These are phyloP conservation scores for Elmis aenea DNA, from an alignment of 2,888 invertebrate genomes.

Conservation along the genomic window DNA sequence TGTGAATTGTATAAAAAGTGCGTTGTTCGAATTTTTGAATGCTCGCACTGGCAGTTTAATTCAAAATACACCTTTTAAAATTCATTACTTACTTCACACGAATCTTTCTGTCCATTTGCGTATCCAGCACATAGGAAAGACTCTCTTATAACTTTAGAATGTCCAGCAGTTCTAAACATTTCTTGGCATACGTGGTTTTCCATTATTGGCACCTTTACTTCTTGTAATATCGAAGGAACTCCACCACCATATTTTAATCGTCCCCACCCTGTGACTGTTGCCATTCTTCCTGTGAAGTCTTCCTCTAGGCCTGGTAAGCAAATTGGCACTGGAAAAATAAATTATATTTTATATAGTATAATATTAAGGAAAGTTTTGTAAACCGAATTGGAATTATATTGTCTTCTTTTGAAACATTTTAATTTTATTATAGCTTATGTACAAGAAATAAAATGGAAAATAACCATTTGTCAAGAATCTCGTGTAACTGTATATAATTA, in stretches of 20 bases:
- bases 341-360: not conserved
- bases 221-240: slow-evolving; percentile 83
- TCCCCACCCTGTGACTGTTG: slow-evolving; percentile 91
- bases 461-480: too few species aligned
- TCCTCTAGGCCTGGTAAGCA: slow-evolving; percentile 78
- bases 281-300: slow-evolving; percentile 81
- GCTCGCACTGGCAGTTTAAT: too few species aligned
- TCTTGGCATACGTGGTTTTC: slow-evolving; percentile 88
- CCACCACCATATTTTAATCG: slow-evolving; percentile 86
- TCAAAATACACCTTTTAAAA: too few species aligned
- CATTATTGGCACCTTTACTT: slow-evolving; percentile 88
- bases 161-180: slow-evolving; percentile 89
- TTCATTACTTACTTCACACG: slow-evolving; percentile 70
- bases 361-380: not conserved
- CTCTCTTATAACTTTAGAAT: slow-evolving; percentile 77
- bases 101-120: slow-evolving; percentile 86
- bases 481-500: too few species aligned
- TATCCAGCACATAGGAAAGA: slow-evolving; percentile 92
- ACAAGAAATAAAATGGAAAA: too few species aligned
- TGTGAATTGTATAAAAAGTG: too few species aligned
- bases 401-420: too few species aligned
- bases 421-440: too few species aligned
- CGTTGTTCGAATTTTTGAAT: too few species aligned
- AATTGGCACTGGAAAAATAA: slow-evolving; percentile 67
- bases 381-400: too few species aligned